Percentiles rank a stretch among this genome's conserved stretches.
These are phyloP conservation scores for Lontra canadensis DNA, from an alignment of 2,113 vertebrate species.

Conservation along the genomic window DNA sequence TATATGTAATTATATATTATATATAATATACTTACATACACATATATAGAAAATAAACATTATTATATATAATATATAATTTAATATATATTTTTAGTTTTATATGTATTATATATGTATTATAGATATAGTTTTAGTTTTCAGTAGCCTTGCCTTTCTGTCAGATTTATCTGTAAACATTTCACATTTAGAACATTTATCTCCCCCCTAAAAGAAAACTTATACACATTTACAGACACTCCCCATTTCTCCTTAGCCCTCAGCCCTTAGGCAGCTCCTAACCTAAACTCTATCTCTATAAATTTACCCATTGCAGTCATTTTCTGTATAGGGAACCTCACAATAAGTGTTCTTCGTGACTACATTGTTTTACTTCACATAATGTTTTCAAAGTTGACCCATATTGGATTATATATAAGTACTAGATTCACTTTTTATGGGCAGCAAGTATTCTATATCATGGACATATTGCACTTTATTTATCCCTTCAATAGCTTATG, in stretches of 20 bases:
- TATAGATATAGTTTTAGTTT: neutral
- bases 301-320: neutral
- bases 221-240: neutral
- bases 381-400: neutral
- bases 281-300: neutral
- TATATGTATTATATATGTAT: neutral
- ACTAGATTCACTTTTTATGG: neutral
- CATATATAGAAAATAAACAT: too few relatives aligned
- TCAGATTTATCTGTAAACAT: neutral
- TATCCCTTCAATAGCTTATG: neutral
- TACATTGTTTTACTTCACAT: neutral
- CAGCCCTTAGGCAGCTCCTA: neutral
- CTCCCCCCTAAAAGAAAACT: neutral
- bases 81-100: neutral
- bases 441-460: neutral
- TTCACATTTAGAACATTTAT: neutral
- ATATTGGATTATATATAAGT: neutral
- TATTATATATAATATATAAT: neutral
- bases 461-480: neutral
- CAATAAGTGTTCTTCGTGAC: neutral
- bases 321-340: neutral
- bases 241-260: neutral
- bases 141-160: neutral
- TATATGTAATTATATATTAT: neutral
- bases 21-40: neutral